Conservation (phyloP, 92 coral and sea anemone species). For the Galaxea fascicularis region DNA sequence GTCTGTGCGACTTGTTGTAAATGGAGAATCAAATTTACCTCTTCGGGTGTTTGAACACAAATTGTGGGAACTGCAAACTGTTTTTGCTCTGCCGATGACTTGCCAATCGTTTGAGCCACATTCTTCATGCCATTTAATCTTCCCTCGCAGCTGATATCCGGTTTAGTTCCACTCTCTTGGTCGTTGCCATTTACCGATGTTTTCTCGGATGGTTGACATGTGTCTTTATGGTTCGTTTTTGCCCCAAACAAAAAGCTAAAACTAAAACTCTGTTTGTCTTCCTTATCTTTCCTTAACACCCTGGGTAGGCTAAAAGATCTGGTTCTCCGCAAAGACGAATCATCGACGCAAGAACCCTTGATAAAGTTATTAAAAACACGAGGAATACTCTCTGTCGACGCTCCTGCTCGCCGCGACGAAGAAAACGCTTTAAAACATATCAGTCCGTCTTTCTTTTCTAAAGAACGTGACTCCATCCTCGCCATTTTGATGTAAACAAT, state of each 20-base stretch:
- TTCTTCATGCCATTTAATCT: not conserved
- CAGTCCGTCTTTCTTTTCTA: not conserved
- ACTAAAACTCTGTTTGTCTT: constrained; percentile 6
- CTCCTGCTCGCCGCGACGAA: constrained; percentile 6
- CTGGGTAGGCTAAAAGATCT: constrained; percentile 33
- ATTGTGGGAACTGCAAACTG: constrained; percentile 30
- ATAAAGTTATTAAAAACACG: not conserved
- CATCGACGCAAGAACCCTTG: constrained; percentile 20
- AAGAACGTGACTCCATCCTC: not conserved
- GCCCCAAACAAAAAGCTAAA: constrained; percentile 12
- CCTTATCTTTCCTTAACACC: constrained; percentile 5
- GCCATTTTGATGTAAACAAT: not conserved
- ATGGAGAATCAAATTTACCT: not conserved
- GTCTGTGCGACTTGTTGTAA: not conserved
- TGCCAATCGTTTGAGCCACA: not conserved
- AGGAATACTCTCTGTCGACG: constrained; percentile 31
- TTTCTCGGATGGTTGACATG: not conserved
- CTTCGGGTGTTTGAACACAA: constrained; percentile 43
- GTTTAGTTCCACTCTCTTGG: not conserved
- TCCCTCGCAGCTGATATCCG: not conserved
- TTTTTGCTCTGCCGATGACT: not conserved
- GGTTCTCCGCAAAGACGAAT: not conserved
- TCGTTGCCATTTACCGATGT: not conserved
- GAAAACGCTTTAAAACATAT: constrained; percentile 20
- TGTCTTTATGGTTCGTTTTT: constrained; percentile 9